Base-by-base conservation (phyloP, 2,888 invertebrate genomes). In the Brachylomia viminalis region DNA sequence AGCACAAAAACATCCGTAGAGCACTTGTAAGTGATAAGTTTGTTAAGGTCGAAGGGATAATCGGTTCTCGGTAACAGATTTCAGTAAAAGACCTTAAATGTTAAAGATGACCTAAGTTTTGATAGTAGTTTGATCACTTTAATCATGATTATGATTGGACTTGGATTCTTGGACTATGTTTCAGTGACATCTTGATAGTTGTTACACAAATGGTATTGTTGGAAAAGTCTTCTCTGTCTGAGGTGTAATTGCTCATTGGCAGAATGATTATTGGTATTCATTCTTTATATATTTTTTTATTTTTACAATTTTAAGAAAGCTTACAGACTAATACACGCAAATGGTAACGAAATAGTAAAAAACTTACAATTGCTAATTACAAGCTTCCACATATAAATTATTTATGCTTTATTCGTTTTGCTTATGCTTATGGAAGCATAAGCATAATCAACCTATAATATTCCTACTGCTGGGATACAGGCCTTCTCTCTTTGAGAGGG, bases 21-120 rank as follows among this genome's bases (percentile, higher is more conserved):
- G 76, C 67, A 84, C 84, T 87, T 83, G 74, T 80, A 87, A 84
- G 87, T 87, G 85, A 79, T 80, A 87, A 87, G 86, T 82, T 85
- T 72, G 78, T 71, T 64, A 71, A 77, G 80, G 72, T 82, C 71
- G 65, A 86, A 76, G 77, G 54, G 75, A 82, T 86, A 84, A 86
- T 87, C 82, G 80, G 79, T 82, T 80, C 64, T 77, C 42, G 61
- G 68, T 79, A 77, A 85, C 81, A 66, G 78, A 77, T 86, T 79
- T 71, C n/a, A 74, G 77, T 80, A 56, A 62, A 72, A 72, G 70
- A 30, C 58, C 61, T 72, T 67, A 67, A 81, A 76, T 56, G 76
- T 66, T 81, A 69, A 66, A 66, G 76, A 80, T 75, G 73, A 74
- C 77, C 64, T 74, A 72, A 79, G 79, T 79, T 82, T 62, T 49